Base-by-base conservation (phyloP, 2,888 invertebrate species). In the Idaea aversata region DNA sequence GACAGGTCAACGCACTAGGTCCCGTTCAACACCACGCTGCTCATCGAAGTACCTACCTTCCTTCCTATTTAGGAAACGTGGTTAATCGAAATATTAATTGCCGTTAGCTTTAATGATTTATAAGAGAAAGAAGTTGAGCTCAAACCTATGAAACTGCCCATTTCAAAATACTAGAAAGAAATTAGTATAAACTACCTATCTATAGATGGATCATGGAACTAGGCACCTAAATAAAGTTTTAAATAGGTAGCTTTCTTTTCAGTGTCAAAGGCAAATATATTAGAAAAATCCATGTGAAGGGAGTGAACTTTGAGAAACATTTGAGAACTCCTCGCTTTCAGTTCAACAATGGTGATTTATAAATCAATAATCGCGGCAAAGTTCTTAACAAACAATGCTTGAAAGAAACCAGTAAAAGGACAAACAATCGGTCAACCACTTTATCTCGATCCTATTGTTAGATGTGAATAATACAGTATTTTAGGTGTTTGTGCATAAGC, bases 1-100 rank as follows among this genome's bases (percentile, higher is more conserved):
- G 81, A 79, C 79, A 75, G 72, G 84, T 86, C 88, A 86, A 83
- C 73, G 78, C 77, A 73, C 82, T 66, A 57, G 64, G 76, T 79
- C 78, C 79, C 79, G 76, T 77, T 75, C 73, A 65, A 70, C 63
- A 59, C 66, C 65, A 67, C 69, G 65, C 47, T 47, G 47, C 25
- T 25, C 25, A 47, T 47, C 47, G 13, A 47, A 47, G 47, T 47
- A 47, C 47, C 47, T 47, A 47, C 47, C 47, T 47, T 47, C 10
- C 5, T 47, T 13, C 47, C 47, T 47, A 47, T 47, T 47, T 47
- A 47, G 47, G 47, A 47, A 47, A 47, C 47, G 47, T 47, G 47
- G 10, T 47, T 47, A 47, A 47, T 13, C 7, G 7, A 13, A 7
- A 7, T 7, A 47, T 47, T 13, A 10, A 13, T 47, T 47, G 47